Conservation (phyloP, 2,888 invertebrate genomes). For the Nebria brevicollis region DNA sequence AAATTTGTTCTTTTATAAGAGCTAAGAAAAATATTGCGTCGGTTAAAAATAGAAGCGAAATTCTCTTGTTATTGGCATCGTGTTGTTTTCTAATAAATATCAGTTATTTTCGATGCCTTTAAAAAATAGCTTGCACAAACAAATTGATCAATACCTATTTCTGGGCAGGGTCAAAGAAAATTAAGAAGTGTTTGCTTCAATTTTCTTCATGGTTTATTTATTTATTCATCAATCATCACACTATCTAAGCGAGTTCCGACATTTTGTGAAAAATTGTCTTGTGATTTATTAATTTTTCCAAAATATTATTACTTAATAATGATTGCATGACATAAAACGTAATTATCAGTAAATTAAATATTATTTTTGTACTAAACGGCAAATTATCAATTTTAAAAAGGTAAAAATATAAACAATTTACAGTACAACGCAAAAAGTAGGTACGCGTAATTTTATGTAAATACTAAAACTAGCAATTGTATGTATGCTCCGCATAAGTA, state of each 20-base stretch:
- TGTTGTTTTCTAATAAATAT: neutral
- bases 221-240: neutral
- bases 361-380: too few species aligned
- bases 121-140: neutral
- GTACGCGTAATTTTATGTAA: neutral
- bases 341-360: too few species aligned
- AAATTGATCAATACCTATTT: neutral
- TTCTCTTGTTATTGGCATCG: neutral
- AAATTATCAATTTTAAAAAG: too few species aligned
- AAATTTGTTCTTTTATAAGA: too few species aligned
- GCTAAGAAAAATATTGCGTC: neutral
- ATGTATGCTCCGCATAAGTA: neutral
- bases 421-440: neutral
- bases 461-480: neutral
- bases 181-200: neutral
- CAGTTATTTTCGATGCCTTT: neutral
- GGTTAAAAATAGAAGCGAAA: neutral
- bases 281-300: too few species aligned
- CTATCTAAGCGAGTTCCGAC: too few species aligned
- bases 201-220: neutral
- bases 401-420: neutral
- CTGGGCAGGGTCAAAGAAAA: neutral
- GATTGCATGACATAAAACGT: too few species aligned
- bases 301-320: too few species aligned
- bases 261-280: too few species aligned